Evolutionary conservation across 2,888 invertebrate species (phyloP), one percentile per base, ranked within the genome.

Genomic region (Drosophila mettleri): DNA sequence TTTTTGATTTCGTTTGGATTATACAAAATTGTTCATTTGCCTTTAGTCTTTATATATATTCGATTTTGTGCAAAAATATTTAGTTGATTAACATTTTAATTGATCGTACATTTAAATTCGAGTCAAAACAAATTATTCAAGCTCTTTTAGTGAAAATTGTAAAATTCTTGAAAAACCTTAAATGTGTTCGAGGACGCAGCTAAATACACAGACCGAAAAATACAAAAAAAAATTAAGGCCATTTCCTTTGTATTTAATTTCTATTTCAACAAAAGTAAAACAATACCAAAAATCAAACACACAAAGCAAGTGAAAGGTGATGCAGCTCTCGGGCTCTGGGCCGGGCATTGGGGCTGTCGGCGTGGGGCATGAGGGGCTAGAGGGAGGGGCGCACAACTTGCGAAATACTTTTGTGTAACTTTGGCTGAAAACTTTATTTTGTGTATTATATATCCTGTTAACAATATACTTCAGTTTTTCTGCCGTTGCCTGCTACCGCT

Each of bases 391-490:
- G 63, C 58, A 79, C 73, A 84, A 86, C 89, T 86, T 86, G 81
- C 78, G 85, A 86, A 86, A 86, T 86, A 86, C 86, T 86, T 86
- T 88, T 86, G 89, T 86, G 89, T 89, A 88, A 86, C 86, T 86
- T 86, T 87, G 85, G 82, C 80, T 81, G 81, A 88, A 86, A 86
- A 86, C 86, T 86, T 86, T 88, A 88, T 86, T 86, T 87, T 86
- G 88, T 85, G 88, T 86, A 85, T 85, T 86, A 86, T 84, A 88
- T 88, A 89, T 86, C 89, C 89, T 86, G 89, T 88, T 88, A 88
- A 86, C 86, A 86, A 86, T 88, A 87, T 88, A 86, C 86, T 86
- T 89, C 80, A 86, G 87, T 79, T 88, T 73, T 78, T 79, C 51
- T 78, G 71, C 58, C 69, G 58, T 74, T 78, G 58, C 53, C 60